Evolutionary conservation across 2,797 vertebrate genomes (phyloP).

Genomic region (Euthynnus affinis): DNA sequence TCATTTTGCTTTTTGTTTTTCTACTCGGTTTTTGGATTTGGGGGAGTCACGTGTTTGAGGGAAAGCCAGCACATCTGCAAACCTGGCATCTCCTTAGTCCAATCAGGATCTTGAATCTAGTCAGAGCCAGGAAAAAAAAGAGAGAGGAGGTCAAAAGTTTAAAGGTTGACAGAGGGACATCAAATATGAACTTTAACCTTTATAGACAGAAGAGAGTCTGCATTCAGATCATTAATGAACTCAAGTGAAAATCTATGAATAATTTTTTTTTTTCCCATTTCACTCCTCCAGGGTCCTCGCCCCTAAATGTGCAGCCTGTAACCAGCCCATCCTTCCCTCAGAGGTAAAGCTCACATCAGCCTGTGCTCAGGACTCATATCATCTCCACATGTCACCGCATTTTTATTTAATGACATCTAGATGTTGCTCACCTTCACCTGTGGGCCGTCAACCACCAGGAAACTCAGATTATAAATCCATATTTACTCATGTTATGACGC

Average conservation of each 20-base stretch:
- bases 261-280: slow-evolving; percentile 1
- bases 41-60: slow-evolving; percentile 51
- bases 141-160: neutral
- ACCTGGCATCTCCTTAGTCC: slow-evolving; percentile 54
- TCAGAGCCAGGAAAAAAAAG: slow-evolving; percentile 1
- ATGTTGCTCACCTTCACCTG: slow-evolving; percentile 3
- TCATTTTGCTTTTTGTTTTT: slow-evolving; percentile 55
- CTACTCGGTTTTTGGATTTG: slow-evolving; percentile 42
- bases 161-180: slow-evolving; percentile 19
- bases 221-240: neutral
- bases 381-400: neutral
- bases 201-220: neutral
- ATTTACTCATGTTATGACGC: slow-evolving; percentile 20
- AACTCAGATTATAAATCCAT: slow-evolving; percentile 7
- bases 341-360: slow-evolving; percentile 87
- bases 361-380: neutral
- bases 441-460: slow-evolving; percentile 5
- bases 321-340: slow-evolving; percentile 93
- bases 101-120: slow-evolving; percentile 32
- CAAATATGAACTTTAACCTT: slow-evolving; percentile 17
- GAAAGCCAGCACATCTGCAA: slow-evolving; percentile 75
- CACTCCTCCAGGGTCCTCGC: slow-evolving; percentile 90
- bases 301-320: slow-evolving; percentile 95
- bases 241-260: neutral
- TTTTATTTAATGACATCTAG: neutral